These are phyloP conservation scores for Hermodice carunculata DNA, from an alignment of 2,888 invertebrate species.

Conservation along the genomic window DNA sequence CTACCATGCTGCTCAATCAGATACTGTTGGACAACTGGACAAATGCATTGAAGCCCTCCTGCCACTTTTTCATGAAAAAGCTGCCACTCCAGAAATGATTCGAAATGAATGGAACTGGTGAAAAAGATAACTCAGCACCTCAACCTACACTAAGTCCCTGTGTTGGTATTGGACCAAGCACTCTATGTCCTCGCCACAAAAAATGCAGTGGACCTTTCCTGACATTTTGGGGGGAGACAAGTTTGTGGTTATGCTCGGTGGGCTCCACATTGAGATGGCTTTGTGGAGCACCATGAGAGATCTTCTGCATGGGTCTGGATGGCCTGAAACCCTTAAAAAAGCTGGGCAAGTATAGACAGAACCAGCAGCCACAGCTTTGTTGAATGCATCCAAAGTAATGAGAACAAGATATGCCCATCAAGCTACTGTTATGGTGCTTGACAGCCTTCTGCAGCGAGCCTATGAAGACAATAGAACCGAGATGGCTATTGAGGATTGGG, in stretches of 20 bases:
- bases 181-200: slow-evolving; percentile 28
- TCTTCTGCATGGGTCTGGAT: slow-evolving; percentile 28
- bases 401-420: slow-evolving; percentile 32
- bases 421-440: slow-evolving; percentile 20
- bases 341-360: slow-evolving; percentile 27
- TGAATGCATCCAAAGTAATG: slow-evolving; percentile 29
- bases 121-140: slow-evolving; percentile 22
- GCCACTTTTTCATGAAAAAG: slow-evolving; percentile 21
- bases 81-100: slow-evolving; percentile 24
- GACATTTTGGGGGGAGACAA: background rate
- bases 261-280: no score
- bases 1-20: slow-evolving; percentile 16
- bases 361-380: slow-evolving; percentile 32
- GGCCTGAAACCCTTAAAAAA: slow-evolving; percentile 27
- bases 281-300: slow-evolving; percentile 34
- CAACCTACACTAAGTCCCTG: slow-evolving; percentile 22
- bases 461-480: background rate
- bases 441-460: slow-evolving; percentile 22
- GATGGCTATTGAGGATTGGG: background rate
- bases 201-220: slow-evolving; percentile 19
- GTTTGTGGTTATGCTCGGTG: background rate
- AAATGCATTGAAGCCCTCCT: slow-evolving; percentile 25
- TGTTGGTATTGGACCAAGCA: slow-evolving; percentile 23
- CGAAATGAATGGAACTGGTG: slow-evolving; percentile 23
- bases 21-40: slow-evolving; percentile 4